phyloP scores from a whole-genome alignment of 2,797 vertebrate genomes.

The Helostoma temminkii region DNA sequence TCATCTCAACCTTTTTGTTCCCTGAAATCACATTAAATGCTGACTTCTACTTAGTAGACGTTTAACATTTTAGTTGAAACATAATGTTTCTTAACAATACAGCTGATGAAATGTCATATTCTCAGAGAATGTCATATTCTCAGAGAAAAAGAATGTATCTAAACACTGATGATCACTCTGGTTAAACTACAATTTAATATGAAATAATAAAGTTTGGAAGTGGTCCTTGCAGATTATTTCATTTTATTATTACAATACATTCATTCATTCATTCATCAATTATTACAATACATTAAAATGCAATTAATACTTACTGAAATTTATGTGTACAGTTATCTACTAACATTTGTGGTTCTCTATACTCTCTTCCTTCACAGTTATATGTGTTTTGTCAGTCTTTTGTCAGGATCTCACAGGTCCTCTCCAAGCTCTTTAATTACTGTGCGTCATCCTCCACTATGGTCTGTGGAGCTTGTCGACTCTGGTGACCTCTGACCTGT shows the following conservation, averaged over 20 bases:
- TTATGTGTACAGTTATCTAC: neutral
- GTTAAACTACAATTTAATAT: neutral
- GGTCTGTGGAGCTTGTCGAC: conserved; percentile 57
- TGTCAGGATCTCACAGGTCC: neutral
- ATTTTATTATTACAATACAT: no score
- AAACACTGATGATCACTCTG: conserved; percentile 3
- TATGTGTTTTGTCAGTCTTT: neutral
- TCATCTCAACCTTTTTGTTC: conserved; percentile 9
- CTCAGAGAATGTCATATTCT: no score
- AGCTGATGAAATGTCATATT: conserved; percentile 3
- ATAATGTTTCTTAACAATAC: neutral
- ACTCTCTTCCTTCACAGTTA: neutral
- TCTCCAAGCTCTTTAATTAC: conserved; percentile 41
- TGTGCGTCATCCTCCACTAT: conserved; percentile 29
- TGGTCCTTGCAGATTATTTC: neutral
- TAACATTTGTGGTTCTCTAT: conserved; percentile 3
- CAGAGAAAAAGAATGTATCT: no score
- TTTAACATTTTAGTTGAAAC: conserved; percentile 13
- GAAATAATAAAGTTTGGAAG: neutral
- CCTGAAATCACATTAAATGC: conserved; percentile 2
- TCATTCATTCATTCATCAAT: no score
- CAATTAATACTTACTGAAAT: neutral
- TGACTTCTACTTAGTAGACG: neutral
- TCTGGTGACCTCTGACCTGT: conserved; percentile 70
- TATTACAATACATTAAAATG: no score